phyloP scores from a whole-genome alignment of 1,140 invertebrate species.

The Drosophila busckii region DNA sequence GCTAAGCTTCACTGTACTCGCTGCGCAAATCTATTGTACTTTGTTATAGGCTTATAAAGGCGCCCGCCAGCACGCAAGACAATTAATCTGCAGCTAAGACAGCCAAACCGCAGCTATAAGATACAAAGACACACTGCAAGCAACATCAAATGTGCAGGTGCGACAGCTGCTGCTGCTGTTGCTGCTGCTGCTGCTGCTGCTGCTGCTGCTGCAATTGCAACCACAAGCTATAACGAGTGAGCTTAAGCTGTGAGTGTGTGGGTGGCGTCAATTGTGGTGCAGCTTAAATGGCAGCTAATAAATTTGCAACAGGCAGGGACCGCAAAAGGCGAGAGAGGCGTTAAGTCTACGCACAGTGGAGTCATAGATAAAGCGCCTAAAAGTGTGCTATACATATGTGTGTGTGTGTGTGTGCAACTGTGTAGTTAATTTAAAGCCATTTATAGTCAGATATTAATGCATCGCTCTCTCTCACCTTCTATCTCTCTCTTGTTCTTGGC shows the following conservation, averaged over 20 bases:
- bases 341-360: constrained; percentile 31
- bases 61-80: not conserved
- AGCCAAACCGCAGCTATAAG: constrained; percentile 17
- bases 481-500: constrained; percentile 15
- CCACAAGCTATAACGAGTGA: constrained; percentile 20
- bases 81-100: constrained; percentile 19
- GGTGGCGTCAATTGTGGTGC: constrained; percentile 28
- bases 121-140: not conserved
- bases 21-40: constrained; percentile 17
- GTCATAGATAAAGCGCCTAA: constrained; percentile 27
- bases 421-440: constrained; percentile 54
- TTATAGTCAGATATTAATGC: constrained; percentile 53
- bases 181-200: constrained; percentile 15
- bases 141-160: constrained; percentile 15
- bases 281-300: constrained; percentile 48
- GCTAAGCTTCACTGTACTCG: too few species aligned
- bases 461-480: constrained; percentile 19
- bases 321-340: constrained; percentile 13
- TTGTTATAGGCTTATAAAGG: not conserved
- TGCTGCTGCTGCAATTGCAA: constrained; percentile 32
- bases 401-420: constrained; percentile 17
- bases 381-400: constrained; percentile 14
- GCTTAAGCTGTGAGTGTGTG: not conserved
- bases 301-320: constrained; percentile 40
- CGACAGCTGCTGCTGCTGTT: constrained; percentile 22